These are phyloP conservation scores for Bembecia ichneumoniformis DNA, from an alignment of 2,888 invertebrate species.

Conservation along the genomic window DNA sequence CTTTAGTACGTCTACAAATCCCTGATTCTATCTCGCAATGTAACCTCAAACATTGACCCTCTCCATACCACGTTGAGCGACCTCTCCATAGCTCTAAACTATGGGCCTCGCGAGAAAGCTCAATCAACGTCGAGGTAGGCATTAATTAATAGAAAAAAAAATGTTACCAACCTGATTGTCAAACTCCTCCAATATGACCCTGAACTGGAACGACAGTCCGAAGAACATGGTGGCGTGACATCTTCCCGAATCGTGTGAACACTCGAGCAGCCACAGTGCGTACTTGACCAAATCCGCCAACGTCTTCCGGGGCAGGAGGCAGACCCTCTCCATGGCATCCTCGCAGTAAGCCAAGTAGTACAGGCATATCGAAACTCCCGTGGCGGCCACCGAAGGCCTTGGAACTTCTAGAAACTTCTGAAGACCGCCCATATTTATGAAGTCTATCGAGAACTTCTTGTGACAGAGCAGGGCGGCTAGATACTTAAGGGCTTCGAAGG, in stretches of 20 bases:
- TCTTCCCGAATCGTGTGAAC: slow-evolving; percentile 97
- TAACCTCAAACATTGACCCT: too few relatives aligned
- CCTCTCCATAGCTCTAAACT: too few relatives aligned
- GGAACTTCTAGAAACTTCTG: slow-evolving; percentile 90
- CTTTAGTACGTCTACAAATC: too few relatives aligned
- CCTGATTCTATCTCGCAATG: too few relatives aligned
- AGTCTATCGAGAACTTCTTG: slow-evolving; percentile 98
- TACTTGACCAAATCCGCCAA: slow-evolving; percentile 88
- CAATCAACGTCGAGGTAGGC: too few relatives aligned
- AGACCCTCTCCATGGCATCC: slow-evolving; percentile 97
- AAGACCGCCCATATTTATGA: slow-evolving; percentile 90
- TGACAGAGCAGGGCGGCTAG: slow-evolving; percentile 95
- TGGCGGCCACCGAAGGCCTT: slow-evolving; percentile 94
- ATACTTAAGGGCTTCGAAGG: slow-evolving; percentile 97
- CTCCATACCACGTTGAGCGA: too few relatives aligned
- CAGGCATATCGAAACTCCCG: slow-evolving; percentile 95
- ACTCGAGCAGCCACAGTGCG: slow-evolving; percentile 94
- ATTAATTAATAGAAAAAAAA: too few relatives aligned
- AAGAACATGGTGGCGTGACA: slow-evolving; percentile 99
- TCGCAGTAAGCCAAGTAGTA: slow-evolving; percentile 98
- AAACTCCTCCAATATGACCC: slow-evolving; percentile 93
- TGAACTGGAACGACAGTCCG: slow-evolving; percentile 93
- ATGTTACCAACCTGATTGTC: slow-evolving; percentile 80
- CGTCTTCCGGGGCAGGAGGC: slow-evolving; percentile 83
- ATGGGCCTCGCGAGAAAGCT: too few relatives aligned